These are phyloP conservation scores for Tauraco erythrolophus DNA, from an alignment of 2,113 vertebrate genomes.

Conservation along the genomic window DNA sequence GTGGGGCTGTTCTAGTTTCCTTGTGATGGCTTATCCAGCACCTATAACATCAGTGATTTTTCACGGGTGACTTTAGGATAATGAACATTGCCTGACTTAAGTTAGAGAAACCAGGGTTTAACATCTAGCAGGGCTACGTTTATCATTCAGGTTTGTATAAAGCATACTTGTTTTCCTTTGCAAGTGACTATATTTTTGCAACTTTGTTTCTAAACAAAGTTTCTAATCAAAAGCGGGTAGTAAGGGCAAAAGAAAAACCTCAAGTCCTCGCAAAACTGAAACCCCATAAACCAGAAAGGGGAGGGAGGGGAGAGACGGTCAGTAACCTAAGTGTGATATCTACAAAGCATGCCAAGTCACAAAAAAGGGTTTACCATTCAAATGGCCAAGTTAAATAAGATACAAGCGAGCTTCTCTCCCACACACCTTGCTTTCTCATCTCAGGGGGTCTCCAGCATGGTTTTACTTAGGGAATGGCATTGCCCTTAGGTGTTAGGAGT, in stretches of 20 bases:
- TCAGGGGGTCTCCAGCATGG: neutral
- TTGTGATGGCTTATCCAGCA: conserved; percentile 26
- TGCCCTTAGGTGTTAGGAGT: neutral
- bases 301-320: neutral
- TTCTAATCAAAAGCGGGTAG: neutral
- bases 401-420: neutral
- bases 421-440: neutral
- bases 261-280: neutral
- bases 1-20: neutral
- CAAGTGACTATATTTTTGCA: conserved; percentile 12
- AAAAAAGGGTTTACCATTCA: conserved; percentile 39
- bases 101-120: neutral
- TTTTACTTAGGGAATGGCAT: conserved; percentile 16
- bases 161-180: neutral
- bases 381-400: conserved; percentile 70
- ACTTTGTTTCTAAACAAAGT: conserved; percentile 54
- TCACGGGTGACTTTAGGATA: neutral
- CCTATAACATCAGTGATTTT: conserved; percentile 38
- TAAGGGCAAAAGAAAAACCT: conserved; percentile 46
- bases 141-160: neutral
- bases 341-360: conserved; percentile 66
- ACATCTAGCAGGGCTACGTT: neutral
- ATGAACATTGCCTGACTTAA: conserved; percentile 1
- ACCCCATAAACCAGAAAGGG: conserved; percentile 40
- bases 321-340: conserved; percentile 51